Evolutionary conservation across 2,888 invertebrate species (phyloP).

Genomic region (Sarcophaga subvicina): DNA sequence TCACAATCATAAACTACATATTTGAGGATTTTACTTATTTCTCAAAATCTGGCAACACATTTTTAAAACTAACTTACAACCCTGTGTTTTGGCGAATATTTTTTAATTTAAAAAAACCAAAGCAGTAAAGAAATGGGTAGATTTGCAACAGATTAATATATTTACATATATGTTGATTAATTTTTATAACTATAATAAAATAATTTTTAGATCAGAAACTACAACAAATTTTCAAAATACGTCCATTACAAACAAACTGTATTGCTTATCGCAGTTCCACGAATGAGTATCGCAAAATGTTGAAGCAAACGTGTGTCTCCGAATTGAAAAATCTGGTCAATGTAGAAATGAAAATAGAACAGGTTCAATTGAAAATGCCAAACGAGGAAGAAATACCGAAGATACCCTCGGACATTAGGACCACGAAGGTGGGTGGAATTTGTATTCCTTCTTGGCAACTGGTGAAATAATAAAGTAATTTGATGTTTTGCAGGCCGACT

Average conservation of each 20-base stretch:
- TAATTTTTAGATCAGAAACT: conserved; percentile 74
- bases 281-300: conserved; percentile 73
- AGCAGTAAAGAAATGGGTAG: conserved; percentile 19
- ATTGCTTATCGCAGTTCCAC: conserved; percentile 72
- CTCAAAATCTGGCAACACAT: too few species aligned
- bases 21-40: too few species aligned
- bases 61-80: not conserved
- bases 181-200: not conserved
- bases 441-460: not conserved
- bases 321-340: conserved; percentile 77
- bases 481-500: conserved; percentile 69
- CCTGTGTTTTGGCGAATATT: not conserved
- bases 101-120: conserved; percentile 1
- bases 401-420: conserved; percentile 8
- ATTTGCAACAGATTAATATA: not conserved
- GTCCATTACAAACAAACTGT: conserved; percentile 73
- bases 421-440: conserved; percentile 30
- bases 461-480: conserved; percentile 9
- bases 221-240: conserved; percentile 74
- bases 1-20: too few species aligned
- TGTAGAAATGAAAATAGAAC: conserved; percentile 73
- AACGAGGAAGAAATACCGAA: conserved; percentile 57
- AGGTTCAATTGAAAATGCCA: conserved; percentile 74
- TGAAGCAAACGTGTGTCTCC: conserved; percentile 73
- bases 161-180: not conserved